Base-by-base conservation (phyloP, 2,888 invertebrate species). In the Eupeodes luniger region DNA sequence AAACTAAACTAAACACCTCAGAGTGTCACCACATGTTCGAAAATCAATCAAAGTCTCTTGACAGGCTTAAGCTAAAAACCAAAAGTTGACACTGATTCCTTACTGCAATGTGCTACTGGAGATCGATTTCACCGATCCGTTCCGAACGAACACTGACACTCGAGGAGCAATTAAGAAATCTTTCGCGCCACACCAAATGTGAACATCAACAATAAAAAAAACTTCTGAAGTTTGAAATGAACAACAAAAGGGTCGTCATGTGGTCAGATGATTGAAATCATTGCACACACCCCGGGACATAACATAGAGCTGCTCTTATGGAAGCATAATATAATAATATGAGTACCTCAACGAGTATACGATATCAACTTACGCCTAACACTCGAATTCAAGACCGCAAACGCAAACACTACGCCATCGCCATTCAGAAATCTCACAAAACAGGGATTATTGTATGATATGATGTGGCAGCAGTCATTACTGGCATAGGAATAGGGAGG, bases 181-280 rank as follows among this genome's bases (percentile, higher is more conserved):
- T 84, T 78, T 85, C 84, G 81, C 81, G 78, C 85, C 75, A 85
- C 85, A 66, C 27, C 64, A 66, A 76, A 80, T 62, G 72, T 55
- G 67, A 59, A 44, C 44, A 51, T 27, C 27, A 27, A 27, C 27
- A 27, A 27, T 53, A 53, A 69, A n/a, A 57, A 51, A 69, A 81
- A 81, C 49, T 11, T 40, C 9, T 9, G 40, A 34, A 49, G 4
- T 14, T 59, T 59, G 40, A 59, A 64, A 19, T 76, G 59, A 74
- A 78, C 84, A 88, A 64, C 85, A 88, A 85, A 88, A 85, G 85
- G 85, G 88, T 88, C 88, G 88, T 81, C 88, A 88, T 88, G 88
- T 88, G 88, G 85, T 88, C 88, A 88, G 75, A 88, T 85, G 88
- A 88, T 88, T 88, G 81, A 85, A 88, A 88, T 83, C 87, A 83